Evolutionary conservation across 1,140 invertebrate genomes (phyloP), one percentile per base, ranked within the genome.

Genomic region (Lasioglossum albipes): DNA sequence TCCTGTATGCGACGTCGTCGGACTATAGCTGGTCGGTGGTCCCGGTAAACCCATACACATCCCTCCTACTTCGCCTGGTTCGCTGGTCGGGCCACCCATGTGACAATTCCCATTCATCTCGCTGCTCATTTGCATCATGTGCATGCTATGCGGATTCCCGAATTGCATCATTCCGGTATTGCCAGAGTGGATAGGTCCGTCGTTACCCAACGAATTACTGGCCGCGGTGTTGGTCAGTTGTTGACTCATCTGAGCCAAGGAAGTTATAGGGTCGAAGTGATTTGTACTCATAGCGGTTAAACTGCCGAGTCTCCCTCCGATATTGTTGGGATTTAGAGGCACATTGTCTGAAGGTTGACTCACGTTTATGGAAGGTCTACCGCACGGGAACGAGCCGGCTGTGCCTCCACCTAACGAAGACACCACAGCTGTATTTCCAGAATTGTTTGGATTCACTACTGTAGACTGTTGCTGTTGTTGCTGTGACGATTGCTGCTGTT

Each of bases 211-310:
- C 5, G 94, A 93, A 71, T 94, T 94, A 84, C 94, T 95, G 13
- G 95, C 94, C 54, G 96, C 95, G 59, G 95, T 96, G 87, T 96
- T 97, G 4, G 97, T 97, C 36, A 98, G 91, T 89, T 98, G 97
- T 88, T 98, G 97, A 70, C 97, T 97, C 98, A 98, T 98, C 91
- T 98, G 97, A 36, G 97, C 97, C 87, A 98, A 94, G 6, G 98
- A 98, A 20, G 97, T 97, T 83, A 98, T 98, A 0, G 98, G 97
- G 94, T 98, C 98, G 92, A 98, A 98, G 87, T 95, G 95, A 72
- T 95, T 94, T 18, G 94, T 87, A 87, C 94, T 95, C 87, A 94
- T 94, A 76, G 93, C 94, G 49, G 93, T 93, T 62, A 94, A 91
- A 67, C 82, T 84, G 10, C 89, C 90, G 52, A 93, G 84, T 69